These are phyloP conservation scores for Diadumene lineata DNA, from an alignment of 92 coral and sea anemone genomes.

Conservation along the genomic window DNA sequence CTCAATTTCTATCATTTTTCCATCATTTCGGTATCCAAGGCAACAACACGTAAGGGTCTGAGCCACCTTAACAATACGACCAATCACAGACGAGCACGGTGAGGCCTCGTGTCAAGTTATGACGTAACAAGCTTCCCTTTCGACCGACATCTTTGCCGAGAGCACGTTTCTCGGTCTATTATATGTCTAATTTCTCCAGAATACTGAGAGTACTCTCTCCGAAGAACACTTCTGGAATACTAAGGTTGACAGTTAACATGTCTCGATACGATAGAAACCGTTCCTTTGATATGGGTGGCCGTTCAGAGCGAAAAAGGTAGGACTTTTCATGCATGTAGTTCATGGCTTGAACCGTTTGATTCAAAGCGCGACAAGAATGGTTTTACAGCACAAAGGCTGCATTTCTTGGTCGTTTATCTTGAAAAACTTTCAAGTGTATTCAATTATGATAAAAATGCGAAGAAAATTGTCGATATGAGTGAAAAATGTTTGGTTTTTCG, in stretches of 20 bases:
- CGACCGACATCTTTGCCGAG: slow-evolving; percentile 32
- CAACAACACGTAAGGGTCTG: slow-evolving; percentile 1
- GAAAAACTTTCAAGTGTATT: background rate
- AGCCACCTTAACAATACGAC: slow-evolving; percentile 21
- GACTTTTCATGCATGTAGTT: no score
- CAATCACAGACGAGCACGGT: slow-evolving; percentile 31
- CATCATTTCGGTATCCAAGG: slow-evolving; percentile 3
- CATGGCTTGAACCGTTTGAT: background rate
- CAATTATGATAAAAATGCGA: background rate
- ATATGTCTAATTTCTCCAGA: slow-evolving; percentile 32
- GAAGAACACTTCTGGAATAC: slow-evolving; percentile 27
- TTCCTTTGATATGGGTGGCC: slow-evolving; percentile 92
- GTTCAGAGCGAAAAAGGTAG: slow-evolving; percentile 99
- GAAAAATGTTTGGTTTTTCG: background rate
- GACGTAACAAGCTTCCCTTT: slow-evolving; percentile 38
- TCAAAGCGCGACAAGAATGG: slow-evolving; percentile 2
- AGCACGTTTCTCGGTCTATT: slow-evolving; percentile 13
- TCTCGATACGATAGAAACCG: slow-evolving; percentile 95
- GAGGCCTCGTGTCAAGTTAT: slow-evolving; percentile 40
- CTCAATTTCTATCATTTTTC: background rate
- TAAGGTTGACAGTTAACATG: slow-evolving; percentile 61
- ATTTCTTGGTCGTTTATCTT: background rate
- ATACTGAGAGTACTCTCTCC: slow-evolving; percentile 39
- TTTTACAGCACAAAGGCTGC: background rate
- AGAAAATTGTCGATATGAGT: background rate